phyloP scores from a whole-genome alignment of 2,113 vertebrate genomes.

The Corvus cornix region DNA sequence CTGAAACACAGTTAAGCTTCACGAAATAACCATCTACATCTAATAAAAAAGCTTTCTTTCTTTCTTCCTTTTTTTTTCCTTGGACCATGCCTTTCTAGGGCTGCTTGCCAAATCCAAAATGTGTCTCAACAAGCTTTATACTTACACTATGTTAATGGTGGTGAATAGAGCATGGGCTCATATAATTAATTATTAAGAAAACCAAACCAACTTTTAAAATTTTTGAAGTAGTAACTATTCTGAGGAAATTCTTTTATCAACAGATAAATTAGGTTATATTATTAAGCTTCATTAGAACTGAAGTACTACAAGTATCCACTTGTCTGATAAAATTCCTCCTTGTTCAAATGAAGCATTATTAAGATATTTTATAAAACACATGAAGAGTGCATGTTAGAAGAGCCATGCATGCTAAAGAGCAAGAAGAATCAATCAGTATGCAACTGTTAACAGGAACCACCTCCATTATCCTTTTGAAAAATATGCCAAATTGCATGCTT shows the following conservation, averaged over 20 bases:
- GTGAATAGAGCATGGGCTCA: background rate
- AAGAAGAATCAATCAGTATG: constrained; percentile 15
- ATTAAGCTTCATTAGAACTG: background rate
- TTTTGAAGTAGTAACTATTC: background rate
- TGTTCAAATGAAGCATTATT: constrained; percentile 14
- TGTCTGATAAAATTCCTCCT: background rate
- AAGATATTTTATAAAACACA: constrained; percentile 19
- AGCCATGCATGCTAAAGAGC: background rate
- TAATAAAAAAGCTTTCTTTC: background rate
- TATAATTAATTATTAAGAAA: background rate
- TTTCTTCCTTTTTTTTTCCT: fast-evolving
- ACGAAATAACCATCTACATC: background rate
- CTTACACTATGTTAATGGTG: background rate
- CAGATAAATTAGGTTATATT: background rate
- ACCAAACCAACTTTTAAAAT: background rate
- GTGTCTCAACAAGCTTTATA: background rate
- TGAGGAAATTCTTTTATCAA: background rate
- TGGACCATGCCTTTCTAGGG: background rate
- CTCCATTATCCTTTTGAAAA: constrained; percentile 18
- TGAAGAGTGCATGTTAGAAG: background rate
- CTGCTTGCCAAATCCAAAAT: background rate
- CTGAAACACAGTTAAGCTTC: background rate
- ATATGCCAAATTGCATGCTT: background rate
- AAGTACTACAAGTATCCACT: background rate
- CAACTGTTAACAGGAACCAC: background rate